Evolutionary conservation across 2,888 invertebrate species (phyloP).

Genomic region (Lasiommata megera): DNA sequence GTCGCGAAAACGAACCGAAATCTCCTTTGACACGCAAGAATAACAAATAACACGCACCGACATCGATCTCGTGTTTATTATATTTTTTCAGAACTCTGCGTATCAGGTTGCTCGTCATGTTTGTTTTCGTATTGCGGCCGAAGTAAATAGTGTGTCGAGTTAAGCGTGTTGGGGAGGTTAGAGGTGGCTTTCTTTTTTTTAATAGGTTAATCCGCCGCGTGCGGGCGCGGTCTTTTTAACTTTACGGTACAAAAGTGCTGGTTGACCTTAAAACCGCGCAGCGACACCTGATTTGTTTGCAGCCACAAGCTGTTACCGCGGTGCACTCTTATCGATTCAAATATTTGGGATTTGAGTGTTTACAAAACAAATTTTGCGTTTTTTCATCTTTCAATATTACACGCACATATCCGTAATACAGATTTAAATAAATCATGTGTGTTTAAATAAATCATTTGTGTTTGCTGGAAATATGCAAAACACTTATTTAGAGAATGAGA

Average conservation of each 20-base stretch:
- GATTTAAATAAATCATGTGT: too few relatives aligned
- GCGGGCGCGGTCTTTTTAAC: slow-evolving; percentile 67
- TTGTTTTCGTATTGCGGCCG: slow-evolving; percentile 46
- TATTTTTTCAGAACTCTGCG: slow-evolving; percentile 14
- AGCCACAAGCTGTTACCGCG: slow-evolving; percentile 19
- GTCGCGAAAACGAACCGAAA: slow-evolving; percentile 60
- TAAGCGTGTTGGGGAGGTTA: slow-evolving; percentile 45
- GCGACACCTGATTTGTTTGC: slow-evolving; percentile 33
- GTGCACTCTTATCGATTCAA: slow-evolving; percentile 16
- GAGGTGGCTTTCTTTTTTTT: slow-evolving; percentile 50
- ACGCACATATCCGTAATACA: too few relatives aligned
- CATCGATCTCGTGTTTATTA: slow-evolving; percentile 70
- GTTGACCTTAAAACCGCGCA: slow-evolving; percentile 64
- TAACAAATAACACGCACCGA: slow-evolving; percentile 55
- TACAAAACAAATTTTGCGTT: slow-evolving; percentile 20
- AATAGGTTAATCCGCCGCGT: slow-evolving; percentile 57
- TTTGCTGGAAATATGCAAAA: too few relatives aligned
- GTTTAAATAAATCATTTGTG: too few relatives aligned
- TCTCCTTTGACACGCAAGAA: slow-evolving; percentile 71
- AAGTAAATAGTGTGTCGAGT: slow-evolving; percentile 48
- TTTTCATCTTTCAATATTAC: neutral
- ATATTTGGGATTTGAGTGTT: slow-evolving; percentile 18
- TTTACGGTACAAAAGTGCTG: slow-evolving; percentile 58
- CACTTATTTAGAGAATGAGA: too few relatives aligned
- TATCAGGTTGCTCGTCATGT: slow-evolving; percentile 21